Evolutionary conservation across 37 sponge, comb jelly and placozoan species (phyloP).

Genomic region (Diacarnus erythraeanus): DNA sequence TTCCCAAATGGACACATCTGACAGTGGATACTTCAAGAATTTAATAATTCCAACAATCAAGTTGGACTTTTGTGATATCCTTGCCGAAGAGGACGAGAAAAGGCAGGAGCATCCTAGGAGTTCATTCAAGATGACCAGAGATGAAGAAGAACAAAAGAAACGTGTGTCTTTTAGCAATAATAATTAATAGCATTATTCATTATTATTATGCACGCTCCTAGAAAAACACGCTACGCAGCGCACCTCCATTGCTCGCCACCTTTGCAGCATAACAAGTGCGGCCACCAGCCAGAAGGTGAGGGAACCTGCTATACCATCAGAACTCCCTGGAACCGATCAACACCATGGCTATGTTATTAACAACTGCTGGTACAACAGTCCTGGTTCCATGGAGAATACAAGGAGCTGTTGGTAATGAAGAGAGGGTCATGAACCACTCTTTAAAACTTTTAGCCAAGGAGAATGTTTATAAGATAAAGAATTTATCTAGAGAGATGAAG

Average conservation of each 20-base stretch:
- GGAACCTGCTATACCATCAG: too few species aligned
- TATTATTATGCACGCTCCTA: too few species aligned
- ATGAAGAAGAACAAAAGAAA: neutral
- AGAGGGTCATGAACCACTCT: neutral
- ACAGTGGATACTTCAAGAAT: neutral
- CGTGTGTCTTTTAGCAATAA: too few species aligned
- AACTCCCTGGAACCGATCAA: too few species aligned
- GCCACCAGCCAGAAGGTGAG: too few species aligned
- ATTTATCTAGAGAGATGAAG: neutral
- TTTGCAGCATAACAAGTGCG: too few species aligned
- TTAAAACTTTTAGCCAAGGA: conserved; percentile 3
- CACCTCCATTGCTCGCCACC: too few species aligned
- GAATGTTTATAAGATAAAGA: neutral
- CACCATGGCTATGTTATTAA: neutral
- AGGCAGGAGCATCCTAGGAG: conserved; percentile 18
- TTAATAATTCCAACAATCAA: neutral
- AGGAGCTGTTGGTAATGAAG: conserved; percentile 5
- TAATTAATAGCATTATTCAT: too few species aligned
- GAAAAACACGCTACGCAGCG: too few species aligned
- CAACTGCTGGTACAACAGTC: neutral
- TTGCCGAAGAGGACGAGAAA: too few species aligned
- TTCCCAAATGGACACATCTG: neutral
- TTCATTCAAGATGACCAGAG: neutral
- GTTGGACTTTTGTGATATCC: neutral
- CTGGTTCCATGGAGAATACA: conserved; percentile 12